Conservation (phyloP, 2,797 vertebrate species). For the Argyrosomus regius region DNA sequence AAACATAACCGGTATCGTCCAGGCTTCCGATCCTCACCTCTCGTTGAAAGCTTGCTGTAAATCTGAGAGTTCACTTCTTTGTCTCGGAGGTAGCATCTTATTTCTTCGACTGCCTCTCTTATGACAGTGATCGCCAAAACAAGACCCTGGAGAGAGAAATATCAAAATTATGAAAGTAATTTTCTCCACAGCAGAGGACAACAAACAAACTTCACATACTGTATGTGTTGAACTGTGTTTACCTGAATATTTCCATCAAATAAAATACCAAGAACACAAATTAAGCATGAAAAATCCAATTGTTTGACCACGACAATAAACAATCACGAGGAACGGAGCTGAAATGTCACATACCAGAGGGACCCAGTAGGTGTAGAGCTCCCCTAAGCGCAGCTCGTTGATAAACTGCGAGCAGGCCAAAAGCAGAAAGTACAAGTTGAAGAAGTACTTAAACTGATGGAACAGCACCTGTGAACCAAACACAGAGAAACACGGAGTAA, state of each 20-base stretch:
- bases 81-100: conserved; percentile 94
- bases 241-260: background rate
- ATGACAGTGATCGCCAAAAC: conserved; percentile 94
- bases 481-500: conserved; percentile 29
- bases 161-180: background rate
- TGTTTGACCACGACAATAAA: conserved; percentile 22
- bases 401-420: conserved; percentile 98
- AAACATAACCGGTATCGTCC: background rate
- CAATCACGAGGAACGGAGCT: background rate
- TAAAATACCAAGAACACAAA: background rate
- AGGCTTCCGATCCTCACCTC: conserved; percentile 85
- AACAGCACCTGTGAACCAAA: conserved; percentile 90
- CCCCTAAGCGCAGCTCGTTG: conserved; percentile 93
- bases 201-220: background rate
- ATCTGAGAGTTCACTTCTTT: conserved; percentile 99
- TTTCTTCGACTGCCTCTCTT: conserved; percentile 96
- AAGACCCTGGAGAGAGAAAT: conserved; percentile 87
- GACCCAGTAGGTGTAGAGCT: conserved; percentile 98
- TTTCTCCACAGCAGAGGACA: background rate
- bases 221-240: background rate
- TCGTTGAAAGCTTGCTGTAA: conserved; percentile 96
- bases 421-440: conserved; percentile 97
- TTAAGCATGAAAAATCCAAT: background rate
- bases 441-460: conserved; percentile 99
- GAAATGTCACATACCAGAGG: conserved; percentile 90